phyloP scores from a whole-genome alignment of 2,797 vertebrate species.

The Chelidonichthys spinosus region DNA sequence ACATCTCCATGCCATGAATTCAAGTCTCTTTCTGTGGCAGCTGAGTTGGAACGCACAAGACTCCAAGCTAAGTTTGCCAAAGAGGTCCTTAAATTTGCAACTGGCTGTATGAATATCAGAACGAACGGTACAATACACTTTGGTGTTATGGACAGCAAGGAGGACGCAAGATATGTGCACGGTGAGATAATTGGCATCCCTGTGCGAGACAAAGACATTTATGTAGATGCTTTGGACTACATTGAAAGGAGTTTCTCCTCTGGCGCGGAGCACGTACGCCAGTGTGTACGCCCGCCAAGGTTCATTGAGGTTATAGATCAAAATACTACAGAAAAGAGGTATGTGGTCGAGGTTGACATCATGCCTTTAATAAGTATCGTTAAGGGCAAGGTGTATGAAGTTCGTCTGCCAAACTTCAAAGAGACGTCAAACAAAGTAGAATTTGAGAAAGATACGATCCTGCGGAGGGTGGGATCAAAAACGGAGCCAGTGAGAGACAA shows the following conservation, averaged over 20 bases:
- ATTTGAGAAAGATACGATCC: slow-evolving; percentile 71
- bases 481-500: slow-evolving; percentile 77
- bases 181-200: slow-evolving; percentile 86
- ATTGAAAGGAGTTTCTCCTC: slow-evolving; percentile 81
- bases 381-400: slow-evolving; percentile 74
- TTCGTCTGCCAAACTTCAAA: slow-evolving; percentile 84
- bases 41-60: slow-evolving; percentile 72
- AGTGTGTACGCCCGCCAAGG: slow-evolving; percentile 85
- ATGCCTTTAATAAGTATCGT: slow-evolving; percentile 79
- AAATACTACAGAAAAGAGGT: slow-evolving; percentile 75
- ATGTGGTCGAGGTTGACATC: slow-evolving; percentile 88
- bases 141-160: slow-evolving; percentile 86
- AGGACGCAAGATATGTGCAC: slow-evolving; percentile 73
- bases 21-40: slow-evolving; percentile 84
- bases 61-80: slow-evolving; percentile 86
- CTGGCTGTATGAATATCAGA: slow-evolving; percentile 88
- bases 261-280: slow-evolving; percentile 74
- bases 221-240: slow-evolving; percentile 84
- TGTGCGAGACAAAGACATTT: slow-evolving; percentile 78
- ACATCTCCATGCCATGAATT: slow-evolving; percentile 88
- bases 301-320: slow-evolving; percentile 86
- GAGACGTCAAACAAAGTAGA: slow-evolving; percentile 78
- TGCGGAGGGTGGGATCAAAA: slow-evolving; percentile 84
- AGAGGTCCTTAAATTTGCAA: slow-evolving; percentile 87
- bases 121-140: slow-evolving; percentile 91